Conservation (phyloP, 2,797 vertebrate genomes). For the Phataginus tetradactyla region DNA sequence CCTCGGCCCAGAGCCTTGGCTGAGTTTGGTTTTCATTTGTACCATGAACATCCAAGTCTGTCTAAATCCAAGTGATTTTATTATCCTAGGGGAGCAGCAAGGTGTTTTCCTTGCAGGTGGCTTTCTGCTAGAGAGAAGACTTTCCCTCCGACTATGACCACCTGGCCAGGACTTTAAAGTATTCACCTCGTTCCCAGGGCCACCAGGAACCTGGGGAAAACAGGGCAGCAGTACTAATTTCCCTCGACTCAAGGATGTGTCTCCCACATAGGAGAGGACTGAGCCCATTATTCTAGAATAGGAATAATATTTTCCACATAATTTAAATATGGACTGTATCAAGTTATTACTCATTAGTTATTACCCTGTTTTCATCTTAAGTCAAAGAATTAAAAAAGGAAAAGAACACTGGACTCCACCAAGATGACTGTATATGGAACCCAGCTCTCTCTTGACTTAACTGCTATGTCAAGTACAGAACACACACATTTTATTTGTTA, state of each 20-base stretch:
- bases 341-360: not conserved
- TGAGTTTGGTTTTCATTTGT: not conserved
- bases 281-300: not conserved
- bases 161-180: not conserved
- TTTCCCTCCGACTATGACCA: not conserved
- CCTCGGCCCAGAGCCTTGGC: not conserved
- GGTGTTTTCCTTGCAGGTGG: not conserved
- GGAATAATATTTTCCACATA: not conserved
- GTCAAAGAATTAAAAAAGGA: not conserved
- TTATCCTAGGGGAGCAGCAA: not conserved
- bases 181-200: not conserved
- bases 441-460: not conserved
- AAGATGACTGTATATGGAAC: not conserved
- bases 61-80: not conserved
- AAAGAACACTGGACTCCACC: not conserved
- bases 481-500: slow-evolving; percentile 62
- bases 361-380: not conserved
- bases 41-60: not conserved
- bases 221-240: not conserved
- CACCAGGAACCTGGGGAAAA: not conserved
- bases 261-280: not conserved
- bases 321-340: not conserved
- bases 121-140: not conserved
- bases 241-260: not conserved
- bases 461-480: slow-evolving; percentile 46